Percentiles rank a stretch among this genome's conserved stretches.
phyloP scores from a whole-genome alignment of 2,888 invertebrate species.

The Parascotia fuliginaria region DNA sequence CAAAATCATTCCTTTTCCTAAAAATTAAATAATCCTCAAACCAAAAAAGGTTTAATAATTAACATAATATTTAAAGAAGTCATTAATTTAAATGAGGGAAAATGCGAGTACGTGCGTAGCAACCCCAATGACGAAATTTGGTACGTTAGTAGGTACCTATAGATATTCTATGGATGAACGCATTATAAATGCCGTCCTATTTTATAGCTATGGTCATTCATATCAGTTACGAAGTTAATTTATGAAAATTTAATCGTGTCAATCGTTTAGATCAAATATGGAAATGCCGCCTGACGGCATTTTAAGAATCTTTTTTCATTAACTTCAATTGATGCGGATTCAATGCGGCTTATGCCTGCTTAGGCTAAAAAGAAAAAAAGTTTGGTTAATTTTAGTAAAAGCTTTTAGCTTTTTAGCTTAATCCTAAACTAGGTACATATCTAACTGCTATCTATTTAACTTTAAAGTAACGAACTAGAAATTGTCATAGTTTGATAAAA shows the following conservation, averaged over 20 bases:
- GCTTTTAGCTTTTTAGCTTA: too few species aligned
- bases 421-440: too few species aligned
- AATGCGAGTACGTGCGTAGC: conserved; percentile 25
- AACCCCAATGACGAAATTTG: conserved; percentile 23
- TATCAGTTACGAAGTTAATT: background rate
- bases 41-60: conserved; percentile 31
- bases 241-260: background rate
- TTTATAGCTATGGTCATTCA: background rate
- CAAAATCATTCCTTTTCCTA: background rate
- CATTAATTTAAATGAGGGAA: conserved; percentile 28
- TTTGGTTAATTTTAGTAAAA: too few species aligned
- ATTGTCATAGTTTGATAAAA: too few species aligned
- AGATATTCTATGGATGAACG: conserved; percentile 20
- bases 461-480: too few species aligned
- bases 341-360: too few species aligned
- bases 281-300: too few species aligned
- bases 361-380: too few species aligned
- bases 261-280: background rate
- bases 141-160: background rate
- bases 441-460: too few species aligned
- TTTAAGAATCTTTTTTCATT: too few species aligned
- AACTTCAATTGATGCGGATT: too few species aligned
- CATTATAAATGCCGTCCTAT: conserved; percentile 1
- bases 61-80: conserved; percentile 24
- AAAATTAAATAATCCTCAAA: conserved; percentile 18